Base-by-base conservation (phyloP, 2,113 vertebrate species). In the Poeciliopsis prolifica region DNA sequence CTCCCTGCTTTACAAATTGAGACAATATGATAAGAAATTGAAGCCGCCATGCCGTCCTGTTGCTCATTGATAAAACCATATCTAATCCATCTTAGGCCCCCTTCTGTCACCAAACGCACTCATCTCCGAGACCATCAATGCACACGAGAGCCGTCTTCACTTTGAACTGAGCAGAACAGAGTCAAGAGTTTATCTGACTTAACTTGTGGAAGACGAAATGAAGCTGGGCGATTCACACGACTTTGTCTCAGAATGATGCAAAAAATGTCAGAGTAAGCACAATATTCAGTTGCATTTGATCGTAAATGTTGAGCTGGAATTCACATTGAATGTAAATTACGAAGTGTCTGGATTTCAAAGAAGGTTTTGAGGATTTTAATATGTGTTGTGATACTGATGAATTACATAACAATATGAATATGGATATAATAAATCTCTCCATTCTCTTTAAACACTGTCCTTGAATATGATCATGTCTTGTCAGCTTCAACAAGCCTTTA, bases 31-130 rank as follows among this genome's bases (percentile, higher is more conserved):
- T 95, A 96, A 95, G 94, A 88, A 84, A 89, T 85, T 91, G 91
- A 91, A 93, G 89, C 89, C 69, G 87, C 92, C 69, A 40, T 76
- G 83, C 86, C 91, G 78, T 88, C 80, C 95, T 96, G 93, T 83
- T 87, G 91, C 88, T 94, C 90, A 79, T 77, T 93, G 94, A 96
- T 95, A 95, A 96, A 95, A 88, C 86, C 88, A 88, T 91, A 88
- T 94, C 93, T 92, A 95, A 95, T 94, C 90, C 92, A 92, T 94
- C 93, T 91, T 77, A 81, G 89, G 87, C 93, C 77, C 65, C 86
- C 78, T 72, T 83, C 85, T 91, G 91, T 60, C 79, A 86, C 86
- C 87, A 87, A 58, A 93, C 89, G 86, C 81, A 78, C 92, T 94
- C 86, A 54, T 95, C 88, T 90, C 87, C 87, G 81, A 89, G 87